These are phyloP conservation scores for Rhinichthys klamathensis DNA, from an alignment of 2,113 vertebrate genomes.

Conservation along the genomic window DNA sequence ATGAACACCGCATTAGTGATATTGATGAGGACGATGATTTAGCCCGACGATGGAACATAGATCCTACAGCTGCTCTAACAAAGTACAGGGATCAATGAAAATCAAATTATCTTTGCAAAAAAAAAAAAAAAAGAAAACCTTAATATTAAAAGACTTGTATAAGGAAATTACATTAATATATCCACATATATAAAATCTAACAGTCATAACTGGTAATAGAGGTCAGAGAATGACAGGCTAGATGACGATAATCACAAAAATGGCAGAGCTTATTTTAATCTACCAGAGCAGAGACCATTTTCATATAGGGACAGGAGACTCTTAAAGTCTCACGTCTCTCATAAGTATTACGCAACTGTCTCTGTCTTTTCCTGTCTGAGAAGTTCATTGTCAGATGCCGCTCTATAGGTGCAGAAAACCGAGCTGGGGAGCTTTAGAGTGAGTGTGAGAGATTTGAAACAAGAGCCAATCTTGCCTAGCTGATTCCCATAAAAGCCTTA, in stretches of 20 bases:
- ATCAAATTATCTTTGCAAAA: conserved; percentile 39
- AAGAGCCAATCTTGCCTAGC: conserved; percentile 23
- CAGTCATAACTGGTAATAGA: neutral
- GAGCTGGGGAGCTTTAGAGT: conserved; percentile 23
- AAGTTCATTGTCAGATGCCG: neutral
- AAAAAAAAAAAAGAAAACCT: neutral
- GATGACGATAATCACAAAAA: conserved; percentile 33
- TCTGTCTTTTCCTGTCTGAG: neutral
- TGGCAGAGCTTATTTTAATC: conserved; percentile 21
- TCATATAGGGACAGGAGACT: neutral
- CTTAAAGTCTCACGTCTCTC: conserved; percentile 11
- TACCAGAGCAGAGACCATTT: neutral
- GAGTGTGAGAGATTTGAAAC: conserved; percentile 20
- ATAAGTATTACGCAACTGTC: neutral
- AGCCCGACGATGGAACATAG: conserved; percentile 44
- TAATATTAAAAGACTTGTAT: conserved; percentile 30
- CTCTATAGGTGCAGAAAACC: neutral
- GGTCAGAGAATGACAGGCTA: conserved; percentile 10
- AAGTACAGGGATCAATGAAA: conserved; percentile 48
- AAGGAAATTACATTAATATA: conserved; percentile 3
- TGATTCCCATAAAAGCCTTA: conserved; percentile 42
- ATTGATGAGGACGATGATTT: conserved; percentile 50
- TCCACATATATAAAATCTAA: neutral
- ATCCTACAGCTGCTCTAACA: conserved; percentile 40
- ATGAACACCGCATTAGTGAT: conserved; percentile 55